phyloP scores from a whole-genome alignment of 2,797 vertebrate species.

The Tarsius wallacei region DNA sequence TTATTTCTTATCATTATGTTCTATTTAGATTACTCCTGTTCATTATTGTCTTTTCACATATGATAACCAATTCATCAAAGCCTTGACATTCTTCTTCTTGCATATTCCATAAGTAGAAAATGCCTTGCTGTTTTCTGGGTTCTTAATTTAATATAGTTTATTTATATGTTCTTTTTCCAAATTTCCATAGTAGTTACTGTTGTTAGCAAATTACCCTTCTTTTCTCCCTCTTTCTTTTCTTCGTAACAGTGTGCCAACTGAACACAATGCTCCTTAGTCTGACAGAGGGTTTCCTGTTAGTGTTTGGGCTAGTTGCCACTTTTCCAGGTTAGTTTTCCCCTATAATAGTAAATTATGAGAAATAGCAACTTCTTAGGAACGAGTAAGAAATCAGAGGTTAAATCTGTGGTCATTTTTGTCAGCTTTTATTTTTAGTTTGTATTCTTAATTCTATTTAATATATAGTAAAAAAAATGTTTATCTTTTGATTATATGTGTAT shows the following conservation, averaged over 20 bases:
- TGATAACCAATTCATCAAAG: background rate
- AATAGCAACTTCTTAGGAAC: background rate
- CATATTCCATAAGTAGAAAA: background rate
- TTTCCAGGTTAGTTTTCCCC: background rate
- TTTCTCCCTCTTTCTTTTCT: background rate
- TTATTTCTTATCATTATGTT: conserved; percentile 28
- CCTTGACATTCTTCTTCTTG: background rate
- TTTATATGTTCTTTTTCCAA: conserved; percentile 13
- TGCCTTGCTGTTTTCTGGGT: background rate
- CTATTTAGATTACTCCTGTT: conserved; percentile 4
- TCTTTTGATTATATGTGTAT: background rate
- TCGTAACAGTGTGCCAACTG: conserved; percentile 28
- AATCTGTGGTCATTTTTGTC: background rate
- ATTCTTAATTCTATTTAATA: conserved; percentile 21
- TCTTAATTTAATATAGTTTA: conserved; percentile 16
- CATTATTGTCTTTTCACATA: background rate
- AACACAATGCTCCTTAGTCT: background rate
- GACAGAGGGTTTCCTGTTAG: background rate
- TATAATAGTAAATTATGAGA: background rate
- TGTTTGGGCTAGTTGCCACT: background rate
- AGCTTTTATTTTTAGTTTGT: background rate
- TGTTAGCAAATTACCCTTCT: background rate
- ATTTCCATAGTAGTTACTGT: background rate
- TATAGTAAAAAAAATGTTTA: conserved; percentile 47
- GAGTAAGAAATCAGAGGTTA: background rate